Conservation (phyloP, 2,797 vertebrate species). For the Phoeniculus purpureus region DNA sequence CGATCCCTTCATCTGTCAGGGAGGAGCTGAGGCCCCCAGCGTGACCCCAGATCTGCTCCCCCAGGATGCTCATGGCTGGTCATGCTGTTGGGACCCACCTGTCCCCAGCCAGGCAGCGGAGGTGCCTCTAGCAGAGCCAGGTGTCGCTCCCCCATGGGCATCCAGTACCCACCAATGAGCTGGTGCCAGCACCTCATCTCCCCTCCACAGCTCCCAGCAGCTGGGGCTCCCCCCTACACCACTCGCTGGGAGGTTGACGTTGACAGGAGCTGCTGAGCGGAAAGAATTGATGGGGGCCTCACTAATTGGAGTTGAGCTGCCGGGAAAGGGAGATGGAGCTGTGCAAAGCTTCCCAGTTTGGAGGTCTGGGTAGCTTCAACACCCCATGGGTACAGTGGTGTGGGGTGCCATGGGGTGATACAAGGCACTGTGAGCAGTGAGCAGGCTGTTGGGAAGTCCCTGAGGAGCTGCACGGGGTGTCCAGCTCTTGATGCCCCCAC, state of each 20-base stretch:
- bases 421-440: accelerated
- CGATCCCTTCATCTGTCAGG: accelerated
- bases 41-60: background rate
- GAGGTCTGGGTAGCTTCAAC: background rate
- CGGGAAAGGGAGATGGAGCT: background rate
- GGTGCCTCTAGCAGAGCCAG: accelerated
- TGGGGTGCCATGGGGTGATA: accelerated
- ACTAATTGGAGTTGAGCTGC: background rate
- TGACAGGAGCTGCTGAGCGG: background rate
- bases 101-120: accelerated
- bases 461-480: background rate
- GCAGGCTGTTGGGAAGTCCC: background rate
- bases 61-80: accelerated
- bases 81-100: background rate
- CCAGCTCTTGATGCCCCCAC: accelerated
- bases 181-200: background rate
- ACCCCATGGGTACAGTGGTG: accelerated
- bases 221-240: background rate
- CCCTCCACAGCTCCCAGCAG: accelerated
- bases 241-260: accelerated
- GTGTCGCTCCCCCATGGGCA: background rate
- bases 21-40: background rate
- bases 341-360: accelerated
- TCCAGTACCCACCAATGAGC: background rate
- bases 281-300: slow-evolving; percentile 8